Evolutionary conservation across 53 echinoderm and acorn worm species (phyloP).

Genomic region (Crossaster papposus): DNA sequence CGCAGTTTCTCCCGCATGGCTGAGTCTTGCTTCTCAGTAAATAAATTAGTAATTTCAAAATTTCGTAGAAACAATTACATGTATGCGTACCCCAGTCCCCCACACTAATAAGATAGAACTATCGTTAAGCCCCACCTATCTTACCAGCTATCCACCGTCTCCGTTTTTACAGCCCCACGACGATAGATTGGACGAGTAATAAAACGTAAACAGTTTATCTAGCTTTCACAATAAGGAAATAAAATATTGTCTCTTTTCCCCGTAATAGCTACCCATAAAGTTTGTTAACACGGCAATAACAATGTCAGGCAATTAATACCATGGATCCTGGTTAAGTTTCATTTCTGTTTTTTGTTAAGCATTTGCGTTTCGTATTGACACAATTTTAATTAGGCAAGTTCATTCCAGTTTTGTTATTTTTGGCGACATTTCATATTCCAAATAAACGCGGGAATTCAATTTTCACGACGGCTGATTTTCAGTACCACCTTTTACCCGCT

Average conservation of each 20-base stretch:
- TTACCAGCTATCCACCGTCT: neutral
- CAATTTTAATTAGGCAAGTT: neutral
- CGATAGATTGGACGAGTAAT: neutral
- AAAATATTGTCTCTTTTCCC: neutral
- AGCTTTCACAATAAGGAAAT: conserved; percentile 4
- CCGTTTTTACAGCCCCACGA: neutral
- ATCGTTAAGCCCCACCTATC: neutral
- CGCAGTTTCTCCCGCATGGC: no score
- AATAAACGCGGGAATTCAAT: no score
- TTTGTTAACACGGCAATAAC: neutral
- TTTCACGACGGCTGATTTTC: no score
- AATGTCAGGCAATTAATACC: neutral
- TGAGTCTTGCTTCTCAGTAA: no score
- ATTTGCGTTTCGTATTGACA: neutral
- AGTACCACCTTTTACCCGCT: no score
- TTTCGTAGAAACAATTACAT: no score
- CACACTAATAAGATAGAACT: no score
- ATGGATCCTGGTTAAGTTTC: neutral
- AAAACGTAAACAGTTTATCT: neutral
- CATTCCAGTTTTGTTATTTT: neutral
- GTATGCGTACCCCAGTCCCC: no score
- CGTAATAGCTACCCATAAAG: neutral
- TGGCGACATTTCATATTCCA: neutral
- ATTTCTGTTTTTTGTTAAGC: neutral
- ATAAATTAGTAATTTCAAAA: no score